A percentile compares a stretch with the other conserved stretches of the same genome.
Conservation (phyloP, 2,113 vertebrate species). For the Petroica traversi region DNA sequence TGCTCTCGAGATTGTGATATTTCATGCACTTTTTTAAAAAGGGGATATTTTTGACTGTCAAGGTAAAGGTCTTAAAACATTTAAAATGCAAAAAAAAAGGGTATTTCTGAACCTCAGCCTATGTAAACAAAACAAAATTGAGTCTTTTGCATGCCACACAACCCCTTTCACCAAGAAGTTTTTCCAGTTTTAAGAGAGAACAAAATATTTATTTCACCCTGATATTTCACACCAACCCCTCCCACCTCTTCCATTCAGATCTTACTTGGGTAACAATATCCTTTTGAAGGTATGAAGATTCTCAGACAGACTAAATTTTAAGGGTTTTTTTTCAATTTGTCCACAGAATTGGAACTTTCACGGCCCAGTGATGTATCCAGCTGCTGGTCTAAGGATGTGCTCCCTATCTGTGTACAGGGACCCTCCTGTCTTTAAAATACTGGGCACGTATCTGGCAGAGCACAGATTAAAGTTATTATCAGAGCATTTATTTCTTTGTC, state of each 20-base stretch:
- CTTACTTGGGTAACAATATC: neutral
- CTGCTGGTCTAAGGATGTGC: neutral
- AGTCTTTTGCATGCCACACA: neutral
- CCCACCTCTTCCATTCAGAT: fast-evolving
- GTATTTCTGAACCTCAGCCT: neutral
- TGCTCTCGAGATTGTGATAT: neutral
- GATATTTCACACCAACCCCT: fast-evolving
- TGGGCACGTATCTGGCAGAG: neutral
- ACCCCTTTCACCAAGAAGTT: neutral
- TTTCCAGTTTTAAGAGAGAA: neutral
- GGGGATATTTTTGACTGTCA: neutral
- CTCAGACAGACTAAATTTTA: neutral
- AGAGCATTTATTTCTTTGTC: neutral
- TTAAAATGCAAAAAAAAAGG: neutral
- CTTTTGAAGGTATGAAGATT: neutral
- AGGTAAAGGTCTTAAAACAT: neutral
- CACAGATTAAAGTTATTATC: neutral
- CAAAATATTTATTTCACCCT: neutral
- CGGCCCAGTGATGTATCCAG: neutral
- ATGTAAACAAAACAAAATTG: neutral
- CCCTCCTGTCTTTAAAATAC: neutral
- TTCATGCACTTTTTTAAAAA: neutral
- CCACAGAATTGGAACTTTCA: neutral
- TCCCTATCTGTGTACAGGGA: neutral
- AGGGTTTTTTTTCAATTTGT: neutral